These are phyloP conservation scores for Sceliomorpha sp. DNA, from an alignment of 2,888 invertebrate species.

Conservation along the genomic window DNA sequence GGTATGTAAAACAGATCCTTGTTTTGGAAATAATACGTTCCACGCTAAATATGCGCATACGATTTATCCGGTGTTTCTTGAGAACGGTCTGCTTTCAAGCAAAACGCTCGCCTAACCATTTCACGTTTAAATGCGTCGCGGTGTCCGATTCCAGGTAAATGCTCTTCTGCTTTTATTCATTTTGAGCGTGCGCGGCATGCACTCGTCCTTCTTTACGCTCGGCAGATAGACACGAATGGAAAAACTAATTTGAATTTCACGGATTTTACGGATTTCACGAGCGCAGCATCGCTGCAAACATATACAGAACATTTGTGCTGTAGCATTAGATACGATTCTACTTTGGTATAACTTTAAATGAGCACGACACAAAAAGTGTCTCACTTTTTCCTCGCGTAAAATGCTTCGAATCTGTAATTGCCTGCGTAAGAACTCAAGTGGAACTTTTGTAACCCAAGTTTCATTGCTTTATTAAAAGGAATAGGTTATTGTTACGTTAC, in stretches of 20 bases:
- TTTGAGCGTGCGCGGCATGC: conserved; percentile 56
- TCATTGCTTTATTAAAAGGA: too few species aligned
- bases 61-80: conserved; percentile 62
- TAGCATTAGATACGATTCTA: conserved; percentile 23
- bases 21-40: conserved; percentile 68
- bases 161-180: conserved; percentile 59
- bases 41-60: conserved; percentile 70
- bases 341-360: conserved; percentile 22
- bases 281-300: conserved; percentile 10
- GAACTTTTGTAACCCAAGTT: too few species aligned
- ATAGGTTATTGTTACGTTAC: too few species aligned
- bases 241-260: conserved; percentile 55
- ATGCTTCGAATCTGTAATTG: too few species aligned
- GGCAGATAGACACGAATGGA: conserved; percentile 47
- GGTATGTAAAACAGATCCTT: conserved; percentile 54
- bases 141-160: conserved; percentile 60
- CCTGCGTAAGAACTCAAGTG: too few species aligned
- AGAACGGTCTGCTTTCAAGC: conserved; percentile 61
- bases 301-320: conserved; percentile 6
- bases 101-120: conserved; percentile 58
- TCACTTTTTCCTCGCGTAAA: too few species aligned
- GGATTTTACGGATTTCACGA: conserved; percentile 47
- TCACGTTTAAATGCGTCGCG: conserved; percentile 55
- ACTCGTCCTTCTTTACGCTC: conserved; percentile 44
- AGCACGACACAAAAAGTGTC: too few species aligned